phyloP scores from a whole-genome alignment of 2,113 vertebrate species.

The Cochlearius cochlearius region DNA sequence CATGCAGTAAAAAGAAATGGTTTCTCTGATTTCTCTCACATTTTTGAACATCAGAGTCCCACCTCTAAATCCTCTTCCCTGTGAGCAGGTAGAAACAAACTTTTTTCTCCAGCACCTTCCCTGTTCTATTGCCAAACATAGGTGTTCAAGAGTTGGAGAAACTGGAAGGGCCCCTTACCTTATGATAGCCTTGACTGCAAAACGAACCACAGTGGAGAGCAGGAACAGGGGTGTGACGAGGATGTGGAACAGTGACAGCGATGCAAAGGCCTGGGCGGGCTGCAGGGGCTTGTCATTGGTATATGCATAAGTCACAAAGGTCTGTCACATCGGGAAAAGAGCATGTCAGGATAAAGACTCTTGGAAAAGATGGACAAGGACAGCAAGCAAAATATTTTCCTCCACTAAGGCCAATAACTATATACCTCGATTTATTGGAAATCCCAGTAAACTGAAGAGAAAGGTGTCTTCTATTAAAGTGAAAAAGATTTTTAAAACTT shows the following conservation, averaged over 20 bases:
- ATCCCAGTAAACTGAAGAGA: not conserved
- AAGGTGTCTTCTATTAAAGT: not conserved
- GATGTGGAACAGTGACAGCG: constrained; percentile 93
- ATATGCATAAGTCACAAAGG: constrained; percentile 84
- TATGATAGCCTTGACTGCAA: constrained; percentile 93
- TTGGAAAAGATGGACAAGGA: not conserved
- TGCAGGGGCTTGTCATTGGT: constrained; percentile 62
- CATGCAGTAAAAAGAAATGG: not conserved
- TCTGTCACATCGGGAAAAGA: constrained; percentile 71
- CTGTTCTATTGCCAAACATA: accelerated
- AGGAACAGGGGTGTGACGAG: constrained; percentile 94
- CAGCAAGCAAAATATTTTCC: not conserved
- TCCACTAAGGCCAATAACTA: not conserved
- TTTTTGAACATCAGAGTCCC: not conserved
- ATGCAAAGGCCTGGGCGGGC: constrained; percentile 89
- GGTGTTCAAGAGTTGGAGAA: not conserved
- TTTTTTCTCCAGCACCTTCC: not conserved
- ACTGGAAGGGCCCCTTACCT: constrained; percentile 73
- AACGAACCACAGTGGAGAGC: constrained; percentile 94
- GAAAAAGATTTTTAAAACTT: not conserved
- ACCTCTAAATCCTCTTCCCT: not conserved
- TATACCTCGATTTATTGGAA: not conserved
- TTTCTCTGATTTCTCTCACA: not conserved
- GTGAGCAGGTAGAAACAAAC: not conserved
- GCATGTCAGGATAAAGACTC: not conserved